A percentile compares a stretch with the other conserved stretches of the same genome.
These are phyloP conservation scores for Argyresthia albistria DNA, from an alignment of 2,888 invertebrate species.

Conservation along the genomic window DNA sequence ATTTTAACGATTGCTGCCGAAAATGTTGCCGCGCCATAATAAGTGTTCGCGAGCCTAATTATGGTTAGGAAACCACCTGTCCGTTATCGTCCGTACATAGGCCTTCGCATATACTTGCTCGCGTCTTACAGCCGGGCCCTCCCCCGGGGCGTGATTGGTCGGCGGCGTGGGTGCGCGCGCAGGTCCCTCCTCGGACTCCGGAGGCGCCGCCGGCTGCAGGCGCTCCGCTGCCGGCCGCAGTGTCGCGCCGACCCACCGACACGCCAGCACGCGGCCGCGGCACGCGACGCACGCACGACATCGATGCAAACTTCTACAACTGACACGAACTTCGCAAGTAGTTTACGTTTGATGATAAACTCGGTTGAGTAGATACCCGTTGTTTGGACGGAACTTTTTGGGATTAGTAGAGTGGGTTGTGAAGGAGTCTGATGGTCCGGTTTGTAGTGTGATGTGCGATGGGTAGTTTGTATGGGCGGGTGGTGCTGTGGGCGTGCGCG, in stretches of 20 bases:
- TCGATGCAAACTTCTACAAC: neutral
- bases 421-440: neutral
- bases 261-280: conserved; percentile 28
- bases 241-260: conserved; percentile 38
- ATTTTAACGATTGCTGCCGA: neutral
- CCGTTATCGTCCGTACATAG: conserved; percentile 69
- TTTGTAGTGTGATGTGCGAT: conserved; percentile 54
- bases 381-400: conserved; percentile 8
- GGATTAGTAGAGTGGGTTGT: neutral
- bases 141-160: conserved; percentile 59
- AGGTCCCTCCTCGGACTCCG: conserved; percentile 62
- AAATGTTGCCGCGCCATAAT: conserved; percentile 56
- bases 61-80: conserved; percentile 70
- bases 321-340: neutral
- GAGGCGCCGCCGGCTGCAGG: conserved; percentile 52
- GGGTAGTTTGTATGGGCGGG: conserved; percentile 27
- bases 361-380: conserved; percentile 4
- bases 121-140: conserved; percentile 66
- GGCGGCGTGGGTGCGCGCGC: conserved; percentile 55
- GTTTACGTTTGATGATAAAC: neutral
- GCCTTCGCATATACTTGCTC: conserved; percentile 72
- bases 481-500: conserved; percentile 51
- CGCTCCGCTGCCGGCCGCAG: conserved; percentile 38
- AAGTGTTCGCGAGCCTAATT: conserved; percentile 69
- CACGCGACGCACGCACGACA: conserved; percentile 11